Evolutionary conservation across 2,888 invertebrate species (phyloP).

Genomic region (Polyommatus icarus): DNA sequence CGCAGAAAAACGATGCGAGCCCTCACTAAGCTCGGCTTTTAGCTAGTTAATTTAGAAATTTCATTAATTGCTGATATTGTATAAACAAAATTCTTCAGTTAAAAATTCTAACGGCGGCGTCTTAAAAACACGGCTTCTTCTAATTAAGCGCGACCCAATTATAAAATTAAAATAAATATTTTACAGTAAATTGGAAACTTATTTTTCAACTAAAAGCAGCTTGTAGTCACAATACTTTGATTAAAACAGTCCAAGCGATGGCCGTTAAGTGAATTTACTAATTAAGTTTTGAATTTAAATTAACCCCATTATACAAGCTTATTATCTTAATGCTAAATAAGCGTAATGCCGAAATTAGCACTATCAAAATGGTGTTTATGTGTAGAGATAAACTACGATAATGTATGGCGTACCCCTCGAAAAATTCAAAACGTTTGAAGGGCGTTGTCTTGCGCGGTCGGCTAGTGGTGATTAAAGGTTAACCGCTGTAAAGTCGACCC

Average conservation of each 20-base stretch:
- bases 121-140: slow-evolving; percentile 17
- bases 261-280: neutral
- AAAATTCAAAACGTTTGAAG: too few species aligned
- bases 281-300: neutral
- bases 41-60: neutral
- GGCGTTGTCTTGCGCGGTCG: too few species aligned
- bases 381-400: too few species aligned
- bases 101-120: neutral
- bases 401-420: too few species aligned
- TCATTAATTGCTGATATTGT: slow-evolving; percentile 6
- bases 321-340: too few species aligned
- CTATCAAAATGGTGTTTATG: too few species aligned
- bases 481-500: too few species aligned
- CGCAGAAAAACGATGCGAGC: too few species aligned
- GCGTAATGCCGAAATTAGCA: too few species aligned
- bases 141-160: slow-evolving; percentile 25
- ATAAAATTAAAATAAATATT: slow-evolving; percentile 21
- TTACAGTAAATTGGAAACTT: slow-evolving; percentile 22
- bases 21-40: too few species aligned
- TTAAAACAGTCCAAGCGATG: neutral
- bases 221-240: neutral
- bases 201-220: neutral
- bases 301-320: too few species aligned
- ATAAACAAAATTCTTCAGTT: neutral
- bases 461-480: too few species aligned